Evolutionary conservation across 2,888 invertebrate genomes (phyloP).

Genomic region (Lasiommata megera): DNA sequence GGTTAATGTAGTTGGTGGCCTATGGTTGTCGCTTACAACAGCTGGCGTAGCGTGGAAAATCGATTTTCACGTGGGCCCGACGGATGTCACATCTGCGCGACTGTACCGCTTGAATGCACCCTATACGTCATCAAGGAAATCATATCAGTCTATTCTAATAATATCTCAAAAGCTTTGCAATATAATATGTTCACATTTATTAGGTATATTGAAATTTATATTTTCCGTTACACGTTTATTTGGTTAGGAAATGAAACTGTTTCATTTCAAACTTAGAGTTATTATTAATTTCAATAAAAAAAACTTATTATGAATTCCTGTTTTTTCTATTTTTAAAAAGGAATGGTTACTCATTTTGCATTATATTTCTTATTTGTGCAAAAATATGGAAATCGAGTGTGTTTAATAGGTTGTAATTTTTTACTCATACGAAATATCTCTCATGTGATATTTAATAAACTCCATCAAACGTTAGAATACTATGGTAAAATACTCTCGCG

Average conservation of each 20-base stretch:
- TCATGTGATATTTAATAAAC: no score
- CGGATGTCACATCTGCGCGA: slow-evolving; percentile 78
- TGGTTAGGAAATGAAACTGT: not conserved
- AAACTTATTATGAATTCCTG: not conserved
- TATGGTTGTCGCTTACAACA: slow-evolving; percentile 73
- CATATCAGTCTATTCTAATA: slow-evolving; percentile 11
- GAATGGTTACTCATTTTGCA: no score
- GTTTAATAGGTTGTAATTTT: no score
- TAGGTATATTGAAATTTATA: no score
- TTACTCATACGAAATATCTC: no score
- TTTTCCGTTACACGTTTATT: no score
- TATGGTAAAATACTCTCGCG: no score
- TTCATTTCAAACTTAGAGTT: not conserved
- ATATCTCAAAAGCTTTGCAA: not conserved
- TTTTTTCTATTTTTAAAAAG: not conserved
- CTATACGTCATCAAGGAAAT: slow-evolving; percentile 26
- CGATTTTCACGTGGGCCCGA: slow-evolving; percentile 78
- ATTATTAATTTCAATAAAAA: not conserved
- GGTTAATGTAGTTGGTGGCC: slow-evolving; percentile 40
- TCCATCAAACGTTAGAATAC: no score
- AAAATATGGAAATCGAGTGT: no score
- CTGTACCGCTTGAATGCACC: slow-evolving; percentile 52
- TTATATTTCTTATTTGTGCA: no score
- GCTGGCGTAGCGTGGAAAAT: slow-evolving; percentile 80
- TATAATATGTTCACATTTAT: no score